Evolutionary conservation across 2,113 vertebrate species (phyloP), one percentile per base, ranked within the genome.

Genomic region (Sterrhoptilus dennistouni): DNA sequence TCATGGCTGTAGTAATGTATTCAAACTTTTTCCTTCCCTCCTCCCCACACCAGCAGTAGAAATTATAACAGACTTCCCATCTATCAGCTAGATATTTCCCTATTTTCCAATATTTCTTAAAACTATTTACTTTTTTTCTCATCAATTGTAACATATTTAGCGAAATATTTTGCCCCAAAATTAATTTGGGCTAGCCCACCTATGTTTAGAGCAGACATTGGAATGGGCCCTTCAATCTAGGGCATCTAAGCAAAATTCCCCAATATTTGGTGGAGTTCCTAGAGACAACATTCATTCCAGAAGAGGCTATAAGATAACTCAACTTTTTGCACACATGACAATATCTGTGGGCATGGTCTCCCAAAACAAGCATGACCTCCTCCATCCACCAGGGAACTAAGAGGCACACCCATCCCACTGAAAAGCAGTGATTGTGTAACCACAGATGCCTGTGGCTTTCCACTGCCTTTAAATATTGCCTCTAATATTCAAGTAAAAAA

Each of bases 21-120:
- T 61, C 54, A 83, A 92, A 71, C 4, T 40, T 14, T 71, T 93
- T 60, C 18, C 8, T 71, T 74, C 40, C 14, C 45, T 54, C 19
- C 5, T 54, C 5, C 9, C 8, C 3, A 8, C 14, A 5, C 5
- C 4, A 6, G 11, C 22, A 45, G 23, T 40, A 9, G n/a, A 57
- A 16, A 45, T 47, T 60, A 33, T 33, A 65, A 61, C 22, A 61
- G 28, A 9, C 19, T 74, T 81, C 40, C 53, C 6, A 78, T n/a
- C 15, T 53, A 33, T 61, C 47, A 78, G 44, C 3, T n/a, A 83
- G 50, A 2, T 31, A 35, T 47, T 52, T 60, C 8, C 38, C 21
- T 52, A 18, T 57, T 85, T 87, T 57, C 24, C 28, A 64, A 11
- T n/a, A 49, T 42, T 65, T 8, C 9, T 74, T 61, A 47, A 70